Percentiles rank a stretch among this genome's conserved stretches.
Evolutionary conservation across 2,113 vertebrate genomes (phyloP).

Genomic region (Nerophis lumbriciformis): DNA sequence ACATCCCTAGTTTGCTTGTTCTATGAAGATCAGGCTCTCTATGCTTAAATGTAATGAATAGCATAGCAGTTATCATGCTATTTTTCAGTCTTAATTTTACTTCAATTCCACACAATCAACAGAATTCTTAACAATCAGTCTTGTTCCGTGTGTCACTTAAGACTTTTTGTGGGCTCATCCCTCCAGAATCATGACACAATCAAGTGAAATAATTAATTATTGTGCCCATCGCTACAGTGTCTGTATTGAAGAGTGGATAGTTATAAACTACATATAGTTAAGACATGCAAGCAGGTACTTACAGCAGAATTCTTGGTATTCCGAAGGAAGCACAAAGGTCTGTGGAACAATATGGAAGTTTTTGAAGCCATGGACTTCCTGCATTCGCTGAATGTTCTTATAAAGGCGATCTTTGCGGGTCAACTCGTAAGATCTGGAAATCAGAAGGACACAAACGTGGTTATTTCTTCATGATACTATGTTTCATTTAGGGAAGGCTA

Average conservation of each 20-base stretch:
- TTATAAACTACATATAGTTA: neutral
- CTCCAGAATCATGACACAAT: no score
- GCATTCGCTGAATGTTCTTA: slow-evolving; percentile 95
- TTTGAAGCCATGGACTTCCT: slow-evolving; percentile 86
- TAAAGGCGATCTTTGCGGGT: slow-evolving; percentile 95
- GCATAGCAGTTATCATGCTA: no score
- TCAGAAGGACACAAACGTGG: slow-evolving; percentile 29
- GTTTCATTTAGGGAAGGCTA: slow-evolving; percentile 46
- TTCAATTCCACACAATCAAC: no score
- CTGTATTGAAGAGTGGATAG: slow-evolving; percentile 3
- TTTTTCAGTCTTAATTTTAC: no score
- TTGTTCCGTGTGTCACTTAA: no score
- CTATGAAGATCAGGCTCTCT: no score
- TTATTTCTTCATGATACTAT: slow-evolving; percentile 39
- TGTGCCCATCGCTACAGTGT: neutral
- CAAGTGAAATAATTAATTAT: no score
- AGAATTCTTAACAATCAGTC: no score
- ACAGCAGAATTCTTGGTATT: slow-evolving; percentile 97
- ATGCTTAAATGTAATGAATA: no score
- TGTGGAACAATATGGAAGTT: slow-evolving; percentile 92
- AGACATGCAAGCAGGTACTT: slow-evolving; percentile 42
- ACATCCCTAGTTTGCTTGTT: no score
- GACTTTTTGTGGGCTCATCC: no score
- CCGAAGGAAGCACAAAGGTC: slow-evolving; percentile 88
- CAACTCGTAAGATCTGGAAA: slow-evolving; percentile 88